These are phyloP conservation scores for Phrynocephalus versicolor DNA, from an alignment of 2,113 vertebrate species.

Conservation along the genomic window DNA sequence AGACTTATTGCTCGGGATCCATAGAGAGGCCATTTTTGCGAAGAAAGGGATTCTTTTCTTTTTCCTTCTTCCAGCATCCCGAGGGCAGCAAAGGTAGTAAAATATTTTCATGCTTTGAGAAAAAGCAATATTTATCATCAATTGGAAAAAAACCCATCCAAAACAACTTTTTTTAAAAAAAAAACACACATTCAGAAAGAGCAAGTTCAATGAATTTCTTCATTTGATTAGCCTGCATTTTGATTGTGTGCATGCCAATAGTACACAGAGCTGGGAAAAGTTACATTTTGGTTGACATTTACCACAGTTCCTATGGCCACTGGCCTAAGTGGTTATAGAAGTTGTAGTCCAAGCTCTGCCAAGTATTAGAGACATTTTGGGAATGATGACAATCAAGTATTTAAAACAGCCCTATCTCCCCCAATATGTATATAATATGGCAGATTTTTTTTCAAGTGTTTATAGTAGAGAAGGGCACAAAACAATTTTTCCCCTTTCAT, in stretches of 20 bases:
- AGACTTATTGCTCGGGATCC: slow-evolving; percentile 39
- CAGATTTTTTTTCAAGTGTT: too few relatives aligned
- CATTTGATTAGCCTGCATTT: slow-evolving; percentile 63
- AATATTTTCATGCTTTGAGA: slow-evolving; percentile 63
- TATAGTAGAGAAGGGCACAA: too few relatives aligned
- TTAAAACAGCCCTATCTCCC: too few relatives aligned
- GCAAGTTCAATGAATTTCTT: slow-evolving; percentile 53
- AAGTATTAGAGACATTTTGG: too few relatives aligned
- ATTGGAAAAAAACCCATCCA: slow-evolving; percentile 62
- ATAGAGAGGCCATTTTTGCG: slow-evolving; percentile 40
- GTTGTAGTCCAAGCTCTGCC: too few relatives aligned
- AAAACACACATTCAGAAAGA: slow-evolving; percentile 50
- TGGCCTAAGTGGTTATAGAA: too few relatives aligned
- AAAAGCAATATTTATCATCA: slow-evolving; percentile 64
- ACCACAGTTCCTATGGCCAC: too few relatives aligned
- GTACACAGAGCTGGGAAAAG: background rate
- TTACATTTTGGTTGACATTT: too few relatives aligned
- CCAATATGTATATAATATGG: too few relatives aligned
- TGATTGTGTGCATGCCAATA: slow-evolving; percentile 67
- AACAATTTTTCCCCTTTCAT: too few relatives aligned
- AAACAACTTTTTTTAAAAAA: slow-evolving; percentile 68
- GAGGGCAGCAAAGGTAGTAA: slow-evolving; percentile 67
- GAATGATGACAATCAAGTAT: too few relatives aligned
- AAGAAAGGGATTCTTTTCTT: slow-evolving; percentile 43
- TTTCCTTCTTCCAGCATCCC: slow-evolving; percentile 52